Evolutionary conservation across 2,888 invertebrate species (phyloP).

Genomic region (Willowsia nigromaculata): DNA sequence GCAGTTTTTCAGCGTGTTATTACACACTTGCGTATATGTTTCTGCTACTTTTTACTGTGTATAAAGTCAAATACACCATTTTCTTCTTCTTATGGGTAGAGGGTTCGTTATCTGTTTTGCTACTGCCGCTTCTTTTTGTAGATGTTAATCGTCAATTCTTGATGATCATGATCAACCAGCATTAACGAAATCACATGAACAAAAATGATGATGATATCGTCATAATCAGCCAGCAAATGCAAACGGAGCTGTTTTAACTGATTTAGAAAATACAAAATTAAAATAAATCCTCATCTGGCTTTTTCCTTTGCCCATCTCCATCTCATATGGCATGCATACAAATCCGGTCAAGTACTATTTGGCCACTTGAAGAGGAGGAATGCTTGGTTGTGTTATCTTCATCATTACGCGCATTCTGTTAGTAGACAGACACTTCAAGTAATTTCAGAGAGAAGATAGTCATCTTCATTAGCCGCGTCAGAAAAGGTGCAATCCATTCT

Average conservation of each 20-base stretch:
- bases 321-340: constrained; percentile 26
- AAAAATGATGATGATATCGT: constrained; percentile 4
- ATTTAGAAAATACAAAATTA: constrained; percentile 17
- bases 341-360: constrained; percentile 58
- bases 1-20: neutral
- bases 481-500: constrained; percentile 11
- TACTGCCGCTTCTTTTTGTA: neutral
- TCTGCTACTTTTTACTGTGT: neutral
- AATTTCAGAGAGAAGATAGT: neutral
- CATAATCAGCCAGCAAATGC: constrained; percentile 45
- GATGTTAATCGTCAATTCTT: constrained; percentile 43
- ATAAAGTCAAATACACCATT: neutral
- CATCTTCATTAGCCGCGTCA: constrained; percentile 8
- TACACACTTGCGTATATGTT: too few relatives aligned
- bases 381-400: neutral
- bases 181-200: neutral
- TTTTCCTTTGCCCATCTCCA: neutral
- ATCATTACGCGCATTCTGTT: neutral
- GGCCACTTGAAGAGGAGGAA: neutral
- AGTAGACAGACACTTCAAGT: constrained; percentile 10
- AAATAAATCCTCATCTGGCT: constrained; percentile 21
- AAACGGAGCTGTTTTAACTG: constrained; percentile 21
- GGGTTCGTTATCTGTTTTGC: neutral
- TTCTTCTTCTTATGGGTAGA: neutral
- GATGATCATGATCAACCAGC: constrained; percentile 38